A percentile compares a stretch with the other conserved stretches of the same genome.
Evolutionary conservation across 2,113 vertebrate species (phyloP).

Genomic region (Malurus alboscapulatus): DNA sequence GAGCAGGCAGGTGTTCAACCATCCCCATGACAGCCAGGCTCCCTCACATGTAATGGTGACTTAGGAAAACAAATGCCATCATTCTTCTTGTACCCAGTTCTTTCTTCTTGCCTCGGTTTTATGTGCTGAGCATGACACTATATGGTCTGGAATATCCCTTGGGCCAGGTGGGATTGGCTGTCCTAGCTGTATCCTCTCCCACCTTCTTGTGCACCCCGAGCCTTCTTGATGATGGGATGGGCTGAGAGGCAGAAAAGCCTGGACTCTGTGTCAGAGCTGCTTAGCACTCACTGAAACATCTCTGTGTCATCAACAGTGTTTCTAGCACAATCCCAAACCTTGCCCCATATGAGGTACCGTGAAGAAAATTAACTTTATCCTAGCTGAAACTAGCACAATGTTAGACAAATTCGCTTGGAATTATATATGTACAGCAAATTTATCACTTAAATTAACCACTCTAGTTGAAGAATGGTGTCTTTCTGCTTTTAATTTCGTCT

Average conservation of each 20-base stretch:
- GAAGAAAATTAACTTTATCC: neutral
- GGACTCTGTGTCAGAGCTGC: rapidly evolving
- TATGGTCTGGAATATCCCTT: neutral
- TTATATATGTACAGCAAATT: neutral
- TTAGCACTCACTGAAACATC: neutral
- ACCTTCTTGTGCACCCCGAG: neutral
- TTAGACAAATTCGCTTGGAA: neutral
- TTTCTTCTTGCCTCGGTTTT: neutral
- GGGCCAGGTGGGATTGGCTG: neutral
- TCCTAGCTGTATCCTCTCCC: neutral
- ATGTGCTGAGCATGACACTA: neutral
- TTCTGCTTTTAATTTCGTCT: neutral
- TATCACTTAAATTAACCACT: neutral
- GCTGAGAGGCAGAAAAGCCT: neutral
- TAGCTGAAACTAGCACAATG: neutral
- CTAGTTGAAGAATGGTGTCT: neutral
- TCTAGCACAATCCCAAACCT: neutral
- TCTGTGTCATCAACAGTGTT: neutral
- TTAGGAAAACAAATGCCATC: neutral
- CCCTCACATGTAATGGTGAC: neutral
- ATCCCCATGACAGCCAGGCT: neutral
- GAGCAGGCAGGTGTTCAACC: neutral
- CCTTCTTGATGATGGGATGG: neutral
- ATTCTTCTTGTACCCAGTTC: neutral
- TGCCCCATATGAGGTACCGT: neutral